Evolutionary conservation across 2,888 invertebrate genomes (phyloP), one percentile per base, ranked within the genome.

Genomic region (Bembecia ichneumoniformis): DNA sequence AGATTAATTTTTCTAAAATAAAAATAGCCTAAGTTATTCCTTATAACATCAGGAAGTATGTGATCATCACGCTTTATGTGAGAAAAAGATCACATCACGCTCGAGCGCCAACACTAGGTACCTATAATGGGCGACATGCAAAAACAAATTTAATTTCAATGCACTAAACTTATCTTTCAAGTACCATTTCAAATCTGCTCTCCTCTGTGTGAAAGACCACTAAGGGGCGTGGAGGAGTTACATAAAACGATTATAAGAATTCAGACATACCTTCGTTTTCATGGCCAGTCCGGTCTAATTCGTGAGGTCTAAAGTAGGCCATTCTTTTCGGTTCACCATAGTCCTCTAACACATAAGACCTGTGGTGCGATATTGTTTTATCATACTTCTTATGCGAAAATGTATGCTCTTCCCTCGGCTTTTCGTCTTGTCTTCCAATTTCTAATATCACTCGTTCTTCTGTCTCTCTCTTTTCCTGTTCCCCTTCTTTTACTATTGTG

Each of bases 341-440:
- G 51, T 84, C 82, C n/a, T 87, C 84, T 43, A 87, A 57, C 51
- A 86, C 78, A 51, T 86, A 87, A 1, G 87, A 82, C 47, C 86
- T 71, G 51, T 82, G 87, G 55, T 87, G 86, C 0, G 87, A 80
- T 55, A 81, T 87, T 0, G 87, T 88, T 57, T 87, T 88, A 50
- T 88, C 88, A 49, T 88, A 88, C 56, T 88, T 88, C 64, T 88
- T 88, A 52, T 88, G 88, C 0, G 86, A 87, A 53, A 88, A 88
- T 16, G 86, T 87, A 9, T 69, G 71, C 53, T 86, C 86, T 54
- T 87, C 86, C 49, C 63, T 74, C 0, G 82, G 81, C 20, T 71
- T 81, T 1, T 87, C 87, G n/a, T 86, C 87, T 50, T 75, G 86
- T 1, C 82, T 66, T 3, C 88, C 88, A 56, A 88, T 88, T 70